Evolutionary conservation across 2,888 invertebrate species (phyloP), one percentile per base, ranked within the genome.

Genomic region (Acanthosepion lycidas): DNA sequence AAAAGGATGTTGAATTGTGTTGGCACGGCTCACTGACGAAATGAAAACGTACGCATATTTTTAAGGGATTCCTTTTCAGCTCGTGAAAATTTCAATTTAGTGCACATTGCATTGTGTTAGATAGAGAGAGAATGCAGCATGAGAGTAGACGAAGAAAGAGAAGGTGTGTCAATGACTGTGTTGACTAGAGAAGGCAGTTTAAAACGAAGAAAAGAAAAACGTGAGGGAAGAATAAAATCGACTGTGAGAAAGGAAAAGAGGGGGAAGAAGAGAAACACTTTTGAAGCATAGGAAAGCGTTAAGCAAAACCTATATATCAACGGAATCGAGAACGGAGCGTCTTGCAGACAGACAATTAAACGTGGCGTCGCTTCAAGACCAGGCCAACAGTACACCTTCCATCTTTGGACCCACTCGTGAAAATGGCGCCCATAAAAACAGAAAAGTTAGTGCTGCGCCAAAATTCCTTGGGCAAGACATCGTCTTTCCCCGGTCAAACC

Each of bases 361-460:
- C n/a, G 78, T 33, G n/a, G 78, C n/a, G 78, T 15, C n/a, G 78
- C 78, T 78, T 78, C n/a, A 78, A 78, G n/a, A 78, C 78, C n/a
- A n/a, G 18, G 78, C 78, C 78, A 78, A n/a, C n/a, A 15, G 78
- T 18, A 12, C 15, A 78, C n/a, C n/a, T 23, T 78, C 78, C 78
- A 78, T 78, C 78, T 78, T 78, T 78, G 78, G 78, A 78, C 78
- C 78, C n/a, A 78, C 78, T 78, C 78, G n/a, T 78, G 78, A 78
- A 78, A 78, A 78, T 33, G n/a, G n/a, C n/a, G 78, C 12, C 78
- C 78, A 78, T 78, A 78, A 78, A 78, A 78, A 78, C n/a, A 33
- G 78, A 78, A 42, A 78, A 78, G 78, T 78, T 78, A 78, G 78
- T 78, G n/a, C 78, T n/a, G n/a, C n/a, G 78, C 78, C 78, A 78